phyloP scores from a whole-genome alignment of 2,113 vertebrate genomes.

The Vulpes lagopus region DNA sequence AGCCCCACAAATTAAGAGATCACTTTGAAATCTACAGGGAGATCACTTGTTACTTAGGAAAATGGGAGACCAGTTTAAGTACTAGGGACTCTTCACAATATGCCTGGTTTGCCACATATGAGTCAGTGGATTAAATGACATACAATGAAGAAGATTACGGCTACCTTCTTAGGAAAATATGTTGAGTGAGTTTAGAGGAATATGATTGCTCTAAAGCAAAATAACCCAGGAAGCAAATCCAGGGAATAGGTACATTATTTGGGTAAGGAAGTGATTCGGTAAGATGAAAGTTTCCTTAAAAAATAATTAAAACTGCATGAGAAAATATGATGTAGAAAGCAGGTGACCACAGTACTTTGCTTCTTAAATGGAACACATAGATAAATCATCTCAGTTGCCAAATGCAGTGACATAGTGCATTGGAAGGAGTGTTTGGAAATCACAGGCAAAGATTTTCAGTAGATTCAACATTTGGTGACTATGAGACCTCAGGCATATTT shows the following conservation, averaged over 20 bases:
- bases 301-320: not conserved
- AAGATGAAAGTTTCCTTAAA: not conserved
- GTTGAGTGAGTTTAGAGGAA: not conserved
- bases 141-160: not conserved
- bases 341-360: not conserved
- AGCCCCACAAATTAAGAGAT: constrained; percentile 8
- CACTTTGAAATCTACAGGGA: constrained; percentile 36
- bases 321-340: not conserved
- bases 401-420: not conserved
- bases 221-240: not conserved
- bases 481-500: not conserved
- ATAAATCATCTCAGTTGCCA: not conserved
- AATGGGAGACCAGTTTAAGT: not conserved
- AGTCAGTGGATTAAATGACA: not conserved
- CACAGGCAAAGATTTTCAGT: not conserved
- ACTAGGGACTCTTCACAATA: not conserved
- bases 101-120: not conserved
- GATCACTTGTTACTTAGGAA: not conserved
- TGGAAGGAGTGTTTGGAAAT: not conserved
- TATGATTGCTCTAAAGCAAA: not conserved
- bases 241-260: not conserved
- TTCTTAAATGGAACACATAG: not conserved
- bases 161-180: not conserved
- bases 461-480: not conserved
- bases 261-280: not conserved